These are phyloP conservation scores for Odontamblyopus lacepedii DNA, from an alignment of 2,797 vertebrate species.

Conservation along the genomic window DNA sequence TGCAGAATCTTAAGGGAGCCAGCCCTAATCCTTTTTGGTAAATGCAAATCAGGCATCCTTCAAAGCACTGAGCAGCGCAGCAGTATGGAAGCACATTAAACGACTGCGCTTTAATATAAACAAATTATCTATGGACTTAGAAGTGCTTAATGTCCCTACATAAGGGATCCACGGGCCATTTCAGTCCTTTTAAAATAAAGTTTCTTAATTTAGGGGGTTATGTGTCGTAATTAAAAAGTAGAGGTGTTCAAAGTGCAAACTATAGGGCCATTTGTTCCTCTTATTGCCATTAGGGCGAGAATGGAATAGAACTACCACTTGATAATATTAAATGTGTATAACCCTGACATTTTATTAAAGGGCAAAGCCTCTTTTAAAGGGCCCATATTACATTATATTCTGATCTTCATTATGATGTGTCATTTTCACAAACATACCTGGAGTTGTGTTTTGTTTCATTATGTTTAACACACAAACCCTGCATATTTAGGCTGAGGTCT, in stretches of 20 bases:
- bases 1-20: conserved; percentile 23
- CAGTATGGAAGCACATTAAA: conserved; percentile 24
- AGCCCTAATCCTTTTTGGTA: conserved; percentile 41
- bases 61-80: conserved; percentile 28
- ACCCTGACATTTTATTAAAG: neutral
- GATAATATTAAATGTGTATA: no score
- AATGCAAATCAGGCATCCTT: conserved; percentile 47
- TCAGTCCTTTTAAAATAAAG: neutral
- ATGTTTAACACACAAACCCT: no score
- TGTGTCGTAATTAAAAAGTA: neutral
- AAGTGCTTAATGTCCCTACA: conserved; percentile 11
- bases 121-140: conserved; percentile 8
- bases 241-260: neutral
- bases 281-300: neutral
- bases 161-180: neutral
- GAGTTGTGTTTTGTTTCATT: no score
- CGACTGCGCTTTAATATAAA: conserved; percentile 21
- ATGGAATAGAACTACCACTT: no score
- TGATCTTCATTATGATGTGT: no score
- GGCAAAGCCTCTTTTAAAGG: neutral
- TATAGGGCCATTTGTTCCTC: neutral
- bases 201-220: neutral
- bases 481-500: no score
- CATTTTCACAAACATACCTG: no score
- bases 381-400: no score